Percentiles rank a stretch among this genome's conserved stretches.
Evolutionary conservation across 2,797 vertebrate species (phyloP).

Genomic region (Catostomus latipinnis): DNA sequence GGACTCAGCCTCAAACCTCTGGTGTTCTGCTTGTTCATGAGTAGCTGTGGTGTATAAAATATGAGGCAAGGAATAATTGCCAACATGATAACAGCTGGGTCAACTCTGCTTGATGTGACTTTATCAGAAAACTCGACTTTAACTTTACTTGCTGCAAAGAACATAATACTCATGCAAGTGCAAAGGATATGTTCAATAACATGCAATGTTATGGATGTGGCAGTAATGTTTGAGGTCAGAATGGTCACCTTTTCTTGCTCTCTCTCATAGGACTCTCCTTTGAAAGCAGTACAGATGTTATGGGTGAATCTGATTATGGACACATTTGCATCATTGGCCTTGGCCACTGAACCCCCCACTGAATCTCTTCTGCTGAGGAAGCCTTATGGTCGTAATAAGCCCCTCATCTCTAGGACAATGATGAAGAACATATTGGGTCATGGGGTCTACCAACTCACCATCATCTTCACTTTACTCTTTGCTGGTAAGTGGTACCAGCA

Average conservation of each 20-base stretch:
- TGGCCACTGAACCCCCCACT: conserved; percentile 98
- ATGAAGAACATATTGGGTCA: conserved; percentile 99
- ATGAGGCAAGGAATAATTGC: no score
- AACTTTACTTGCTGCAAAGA: neutral
- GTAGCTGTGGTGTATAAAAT: no score
- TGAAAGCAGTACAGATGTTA: conserved; percentile 99
- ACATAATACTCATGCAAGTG: neutral
- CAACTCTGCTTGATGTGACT: no score
- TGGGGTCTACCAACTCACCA: conserved; percentile 92
- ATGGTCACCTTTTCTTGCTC: conserved; percentile 23
- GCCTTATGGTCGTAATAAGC: conserved; percentile 98
- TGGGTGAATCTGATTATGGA: conserved; percentile 99
- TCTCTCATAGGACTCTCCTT: conserved; percentile 88
- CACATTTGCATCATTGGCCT: conserved; percentile 94
- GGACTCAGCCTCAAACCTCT: neutral
- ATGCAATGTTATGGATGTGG: neutral
- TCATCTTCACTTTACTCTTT: conserved; percentile 95
- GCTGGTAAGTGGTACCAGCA: conserved; percentile 81
- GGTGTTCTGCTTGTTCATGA: conserved; percentile 18
- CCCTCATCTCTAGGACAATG: conserved; percentile 98
- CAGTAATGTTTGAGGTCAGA: conserved; percentile 28
- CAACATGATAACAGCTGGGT: no score
- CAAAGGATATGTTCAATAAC: neutral
- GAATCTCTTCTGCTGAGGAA: conserved; percentile 94
- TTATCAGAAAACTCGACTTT: neutral